Evolutionary conservation across 1,140 invertebrate species (phyloP), one percentile per base, ranked within the genome.

Genomic region (Plodia interpunctella): DNA sequence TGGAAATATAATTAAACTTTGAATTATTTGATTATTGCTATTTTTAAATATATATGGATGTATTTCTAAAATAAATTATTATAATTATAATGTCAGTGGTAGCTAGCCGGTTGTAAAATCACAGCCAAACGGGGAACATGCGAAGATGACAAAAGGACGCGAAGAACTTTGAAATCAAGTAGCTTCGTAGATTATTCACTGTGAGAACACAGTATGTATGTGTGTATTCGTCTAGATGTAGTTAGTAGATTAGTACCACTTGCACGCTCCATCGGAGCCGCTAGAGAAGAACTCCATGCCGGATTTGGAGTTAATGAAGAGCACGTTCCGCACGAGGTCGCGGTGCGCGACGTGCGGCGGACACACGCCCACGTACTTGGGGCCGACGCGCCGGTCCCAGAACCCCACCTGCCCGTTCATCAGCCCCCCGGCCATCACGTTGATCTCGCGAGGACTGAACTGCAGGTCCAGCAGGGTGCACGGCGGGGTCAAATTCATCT

Each of bases 401-500:
- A 92, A 91, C 0, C 92, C 94, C 8, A 96, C 94, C 25, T 80
- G 78, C 0, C 85, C 85, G 56, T 63, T 83, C 4, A 80, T 58
- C 15, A 88, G 49, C 0, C 74, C 83, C 3, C 80, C 85, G 0
- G 72, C 93, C 15, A 99, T 78, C 30, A 93, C 91, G 72, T 97
- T 94, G 0, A 92, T 91, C 83, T 99, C 97, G 80, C 97, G 97
- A 1, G 95, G 94, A 83, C 96, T 97, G 79, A 96, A 99, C 78
- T 97, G 96, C 15, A 97, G 83, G 58, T 95, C 96, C 2, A 97
- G 91, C 15, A 96, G 90, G 0, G 95, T 93, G 28, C 93, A 93
- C 55, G 92, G 90, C 0, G 95, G 93, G 66, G 93, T 93, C 11
- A 44, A 2, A 44, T 5, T 17, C 2, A 44, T 13, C 38, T 44